Evolutionary conservation across 2,113 vertebrate species (phyloP).

Genomic region (Nansenia antarctica): DNA sequence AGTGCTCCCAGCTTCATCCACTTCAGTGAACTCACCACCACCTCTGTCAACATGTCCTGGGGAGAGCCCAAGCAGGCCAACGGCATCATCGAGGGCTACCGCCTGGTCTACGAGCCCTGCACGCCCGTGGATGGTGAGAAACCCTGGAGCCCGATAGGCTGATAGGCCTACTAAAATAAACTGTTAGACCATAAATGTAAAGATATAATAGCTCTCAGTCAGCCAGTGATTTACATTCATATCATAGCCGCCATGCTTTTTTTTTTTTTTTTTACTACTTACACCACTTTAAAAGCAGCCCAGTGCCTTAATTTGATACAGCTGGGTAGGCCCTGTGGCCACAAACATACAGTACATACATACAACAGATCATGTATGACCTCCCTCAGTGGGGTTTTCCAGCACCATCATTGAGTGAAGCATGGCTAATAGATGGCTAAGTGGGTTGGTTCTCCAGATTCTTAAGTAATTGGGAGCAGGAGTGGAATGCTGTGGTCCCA

Average conservation of each 20-base stretch:
- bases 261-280: too few relatives aligned
- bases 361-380: too few relatives aligned
- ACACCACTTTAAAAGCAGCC: too few relatives aligned
- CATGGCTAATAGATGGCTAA: constrained; percentile 50
- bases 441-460: constrained; percentile 55
- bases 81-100: constrained; percentile 91
- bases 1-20: constrained; percentile 86
- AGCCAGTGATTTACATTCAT: constrained; percentile 50
- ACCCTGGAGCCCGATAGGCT: constrained; percentile 32
- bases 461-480: constrained; percentile 69
- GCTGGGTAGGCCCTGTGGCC: constrained; percentile 53
- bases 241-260: constrained; percentile 33
- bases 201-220: constrained; percentile 44
- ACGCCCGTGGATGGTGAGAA: constrained; percentile 91
- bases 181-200: background rate
- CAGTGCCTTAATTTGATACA: constrained; percentile 56
- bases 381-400: constrained; percentile 27
- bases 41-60: constrained; percentile 97
- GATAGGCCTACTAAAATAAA: background rate
- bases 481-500: constrained; percentile 46
- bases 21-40: constrained; percentile 97
- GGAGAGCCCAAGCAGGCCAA: constrained; percentile 90
- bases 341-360: constrained; percentile 42
- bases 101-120: constrained; percentile 94
- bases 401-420: constrained; percentile 45